Percentiles rank a stretch among this genome's conserved stretches.
Evolutionary conservation across 92 coral and sea anemone species (phyloP).

Genomic region (Meandrina meandrites): DNA sequence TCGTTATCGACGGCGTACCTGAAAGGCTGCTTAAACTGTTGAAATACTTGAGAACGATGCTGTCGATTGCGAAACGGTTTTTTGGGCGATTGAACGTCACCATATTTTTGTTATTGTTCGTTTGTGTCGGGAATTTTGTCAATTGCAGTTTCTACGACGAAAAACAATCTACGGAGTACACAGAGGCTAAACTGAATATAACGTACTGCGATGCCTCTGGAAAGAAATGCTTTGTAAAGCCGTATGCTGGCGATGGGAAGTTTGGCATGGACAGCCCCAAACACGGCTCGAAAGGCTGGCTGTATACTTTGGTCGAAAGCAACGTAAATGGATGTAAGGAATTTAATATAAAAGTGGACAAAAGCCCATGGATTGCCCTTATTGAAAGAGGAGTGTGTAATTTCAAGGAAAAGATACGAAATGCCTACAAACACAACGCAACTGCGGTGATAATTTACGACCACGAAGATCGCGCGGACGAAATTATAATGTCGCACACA

Average conservation of each 20-base stretch:
- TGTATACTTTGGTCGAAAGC: constrained; percentile 49
- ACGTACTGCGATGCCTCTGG: constrained; percentile 61
- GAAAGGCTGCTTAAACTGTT: background rate
- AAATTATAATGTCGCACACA: constrained; percentile 53
- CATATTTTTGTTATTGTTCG: constrained; percentile 5
- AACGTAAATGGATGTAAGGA: constrained; percentile 74
- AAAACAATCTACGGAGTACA: constrained; percentile 52
- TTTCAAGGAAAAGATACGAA: constrained; percentile 76
- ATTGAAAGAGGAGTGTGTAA: constrained; percentile 81
- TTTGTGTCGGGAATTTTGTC: constrained; percentile 28
- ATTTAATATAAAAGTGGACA: constrained; percentile 63
- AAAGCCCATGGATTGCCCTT: constrained; percentile 85
- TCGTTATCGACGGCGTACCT: constrained; percentile 10
- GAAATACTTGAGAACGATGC: background rate
- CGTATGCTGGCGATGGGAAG: constrained; percentile 44
- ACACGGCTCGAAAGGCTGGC: constrained; percentile 76
- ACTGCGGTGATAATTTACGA: constrained; percentile 86
- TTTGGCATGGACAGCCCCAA: constrained; percentile 78
- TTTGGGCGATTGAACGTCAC: constrained; percentile 2
- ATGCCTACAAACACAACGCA: constrained; percentile 91
- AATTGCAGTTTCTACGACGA: constrained; percentile 75
- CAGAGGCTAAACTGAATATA: constrained; percentile 74
- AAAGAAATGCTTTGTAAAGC: constrained; percentile 50
- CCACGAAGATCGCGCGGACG: constrained; percentile 24
- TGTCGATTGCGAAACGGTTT: background rate